Conservation (phyloP, 2,888 invertebrate genomes). For the Drosophila bunnanda region DNA sequence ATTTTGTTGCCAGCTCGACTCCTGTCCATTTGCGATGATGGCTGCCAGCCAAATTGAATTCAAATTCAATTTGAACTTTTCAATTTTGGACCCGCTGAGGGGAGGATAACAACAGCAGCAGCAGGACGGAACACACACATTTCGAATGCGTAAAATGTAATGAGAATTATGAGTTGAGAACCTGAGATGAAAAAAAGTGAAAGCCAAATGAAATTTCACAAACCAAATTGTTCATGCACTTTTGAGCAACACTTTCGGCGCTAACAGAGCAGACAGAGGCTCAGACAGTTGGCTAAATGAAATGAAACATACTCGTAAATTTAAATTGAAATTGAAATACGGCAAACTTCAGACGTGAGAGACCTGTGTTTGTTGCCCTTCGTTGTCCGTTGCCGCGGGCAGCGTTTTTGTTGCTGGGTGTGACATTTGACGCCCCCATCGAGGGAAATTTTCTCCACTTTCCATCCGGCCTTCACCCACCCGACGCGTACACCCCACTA, state of each 20-base stretch:
- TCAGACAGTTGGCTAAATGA: conserved; percentile 58
- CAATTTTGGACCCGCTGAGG: conserved; percentile 73
- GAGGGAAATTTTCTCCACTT: conserved; percentile 23
- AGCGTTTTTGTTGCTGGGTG: conserved; percentile 54
- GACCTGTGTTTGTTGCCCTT: conserved; percentile 32
- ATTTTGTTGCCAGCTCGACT: conserved; percentile 32
- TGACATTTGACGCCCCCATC: conserved; percentile 50
- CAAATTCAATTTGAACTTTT: conserved; percentile 85
- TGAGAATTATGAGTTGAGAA: conserved; percentile 66
- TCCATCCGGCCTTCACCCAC: neutral
- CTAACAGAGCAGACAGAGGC: conserved; percentile 44
- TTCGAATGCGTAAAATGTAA: conserved; percentile 75
- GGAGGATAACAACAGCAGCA: conserved; percentile 38
- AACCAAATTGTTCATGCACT: conserved; percentile 76
- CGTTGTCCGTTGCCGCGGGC: conserved; percentile 46
- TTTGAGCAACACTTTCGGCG: conserved; percentile 70
- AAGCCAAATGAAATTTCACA: conserved; percentile 72
- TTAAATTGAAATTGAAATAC: conserved; percentile 60
- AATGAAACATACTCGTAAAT: conserved; percentile 68
- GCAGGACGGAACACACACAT: conserved; percentile 35
- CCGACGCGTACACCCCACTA: conserved; percentile 16
- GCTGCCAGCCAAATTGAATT: conserved; percentile 82
- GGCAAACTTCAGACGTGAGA: conserved; percentile 48
- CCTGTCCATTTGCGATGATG: conserved; percentile 62
- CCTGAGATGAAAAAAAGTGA: conserved; percentile 49